phyloP scores from a whole-genome alignment of 1,140 invertebrate genomes.

The Cydia splendana region DNA sequence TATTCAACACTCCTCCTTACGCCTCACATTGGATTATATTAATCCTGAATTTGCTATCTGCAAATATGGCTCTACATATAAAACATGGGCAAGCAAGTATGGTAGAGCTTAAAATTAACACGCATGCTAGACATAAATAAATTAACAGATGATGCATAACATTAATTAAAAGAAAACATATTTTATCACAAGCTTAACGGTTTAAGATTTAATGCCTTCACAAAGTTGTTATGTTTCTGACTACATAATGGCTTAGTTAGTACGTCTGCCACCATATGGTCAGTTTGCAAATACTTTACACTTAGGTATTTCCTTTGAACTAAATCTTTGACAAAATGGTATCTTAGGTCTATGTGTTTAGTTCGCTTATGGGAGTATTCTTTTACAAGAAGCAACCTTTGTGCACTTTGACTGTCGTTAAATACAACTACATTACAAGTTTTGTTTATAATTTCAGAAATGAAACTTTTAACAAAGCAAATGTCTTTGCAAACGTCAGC shows the following conservation, averaged over 20 bases:
- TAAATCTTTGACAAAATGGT: conserved; percentile 31
- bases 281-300: conserved; percentile 29
- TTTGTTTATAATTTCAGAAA: conserved; percentile 35
- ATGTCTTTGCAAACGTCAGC: conserved; percentile 45
- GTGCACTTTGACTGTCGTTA: conserved; percentile 65
- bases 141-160: no score
- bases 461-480: conserved; percentile 44
- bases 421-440: conserved; percentile 37
- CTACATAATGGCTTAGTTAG: not conserved
- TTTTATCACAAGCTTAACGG: no score
- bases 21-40: no score
- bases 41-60: no score
- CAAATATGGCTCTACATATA: no score
- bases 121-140: no score
- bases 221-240: not conserved
- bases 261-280: conserved; percentile 28
- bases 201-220: no score
- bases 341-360: conserved; percentile 50
- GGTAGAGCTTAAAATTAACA: no score
- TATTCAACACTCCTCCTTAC: no score
- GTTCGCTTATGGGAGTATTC: conserved; percentile 46
- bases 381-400: conserved; percentile 56
- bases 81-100: no score
- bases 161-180: no score
- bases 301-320: not conserved